A percentile compares a stretch with the other conserved stretches of the same genome.
phyloP scores from a whole-genome alignment of 2,888 invertebrate genomes.

The Baronia brevicornis region DNA sequence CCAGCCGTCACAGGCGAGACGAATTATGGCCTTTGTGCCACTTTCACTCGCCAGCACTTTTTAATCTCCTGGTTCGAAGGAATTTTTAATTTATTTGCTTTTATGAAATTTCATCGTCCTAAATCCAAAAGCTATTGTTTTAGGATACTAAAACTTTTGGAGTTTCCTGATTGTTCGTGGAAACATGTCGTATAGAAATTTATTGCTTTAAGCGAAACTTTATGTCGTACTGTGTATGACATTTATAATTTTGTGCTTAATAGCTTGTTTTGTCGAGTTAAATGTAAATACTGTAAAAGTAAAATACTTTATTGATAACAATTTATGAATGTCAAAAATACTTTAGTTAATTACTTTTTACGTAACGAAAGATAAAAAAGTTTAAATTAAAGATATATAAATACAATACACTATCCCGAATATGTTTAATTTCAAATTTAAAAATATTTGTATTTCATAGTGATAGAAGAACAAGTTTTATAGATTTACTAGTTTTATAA shows the following conservation, averaged over 20 bases:
- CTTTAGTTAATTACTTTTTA: no score
- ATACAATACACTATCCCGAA: no score
- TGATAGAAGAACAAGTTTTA: no score
- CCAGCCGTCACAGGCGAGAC: conserved; percentile 52
- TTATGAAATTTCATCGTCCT: conserved; percentile 51
- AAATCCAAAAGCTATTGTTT: conserved; percentile 2
- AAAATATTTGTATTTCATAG: no score
- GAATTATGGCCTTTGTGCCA: conserved; percentile 68
- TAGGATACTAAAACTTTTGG: conserved; percentile 3
- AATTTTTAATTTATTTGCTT: conserved; percentile 63
- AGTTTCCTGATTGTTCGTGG: conserved; percentile 6
- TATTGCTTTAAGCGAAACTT: conserved; percentile 2
- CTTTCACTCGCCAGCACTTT: conserved; percentile 59
- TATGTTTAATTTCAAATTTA: no score
- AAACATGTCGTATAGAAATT: neutral
- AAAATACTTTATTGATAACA: no score
- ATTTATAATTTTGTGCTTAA: neutral
- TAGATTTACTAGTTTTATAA: no score
- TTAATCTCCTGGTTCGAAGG: conserved; percentile 60
- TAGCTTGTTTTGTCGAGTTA: no score
- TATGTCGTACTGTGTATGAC: neutral
- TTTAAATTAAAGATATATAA: no score
- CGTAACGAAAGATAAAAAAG: no score
- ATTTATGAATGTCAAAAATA: no score
- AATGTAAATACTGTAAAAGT: no score